phyloP scores from a whole-genome alignment of 2,113 vertebrate species.

The Heterocephalus glaber region DNA sequence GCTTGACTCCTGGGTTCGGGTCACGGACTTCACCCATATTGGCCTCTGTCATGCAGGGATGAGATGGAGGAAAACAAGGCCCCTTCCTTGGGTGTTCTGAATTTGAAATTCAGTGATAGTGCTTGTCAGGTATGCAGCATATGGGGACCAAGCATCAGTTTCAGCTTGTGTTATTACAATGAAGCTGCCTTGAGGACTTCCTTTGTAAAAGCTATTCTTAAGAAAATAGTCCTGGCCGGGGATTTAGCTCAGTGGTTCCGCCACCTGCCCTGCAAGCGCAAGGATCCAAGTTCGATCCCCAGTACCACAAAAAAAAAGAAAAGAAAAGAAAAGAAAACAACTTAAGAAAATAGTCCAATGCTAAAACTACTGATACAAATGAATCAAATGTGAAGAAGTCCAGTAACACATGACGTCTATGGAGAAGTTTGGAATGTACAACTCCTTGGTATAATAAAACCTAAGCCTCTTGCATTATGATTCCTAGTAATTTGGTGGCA shows the following conservation, averaged over 20 bases:
- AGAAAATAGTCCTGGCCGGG: background rate
- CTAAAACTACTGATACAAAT: background rate
- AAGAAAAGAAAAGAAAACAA: no score
- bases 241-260: no score
- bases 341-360: background rate
- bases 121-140: rapidly evolving
- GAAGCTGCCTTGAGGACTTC: rapidly evolving
- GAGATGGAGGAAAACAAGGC: rapidly evolving
- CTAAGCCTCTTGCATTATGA: background rate
- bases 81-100: rapidly evolving
- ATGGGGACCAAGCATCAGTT: rapidly evolving
- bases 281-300: no score
- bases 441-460: background rate
- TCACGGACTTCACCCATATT: rapidly evolving
- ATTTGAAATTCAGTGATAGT: rapidly evolving
- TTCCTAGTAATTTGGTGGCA: background rate
- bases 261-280: no score
- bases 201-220: background rate
- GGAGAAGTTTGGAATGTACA: no score
- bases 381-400: background rate
- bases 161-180: rapidly evolving
- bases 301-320: no score
- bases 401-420: rapidly evolving
- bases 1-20: background rate
- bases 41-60: rapidly evolving